These are phyloP conservation scores for Uria aalge DNA, from an alignment of 2,113 vertebrate genomes.

Conservation along the genomic window DNA sequence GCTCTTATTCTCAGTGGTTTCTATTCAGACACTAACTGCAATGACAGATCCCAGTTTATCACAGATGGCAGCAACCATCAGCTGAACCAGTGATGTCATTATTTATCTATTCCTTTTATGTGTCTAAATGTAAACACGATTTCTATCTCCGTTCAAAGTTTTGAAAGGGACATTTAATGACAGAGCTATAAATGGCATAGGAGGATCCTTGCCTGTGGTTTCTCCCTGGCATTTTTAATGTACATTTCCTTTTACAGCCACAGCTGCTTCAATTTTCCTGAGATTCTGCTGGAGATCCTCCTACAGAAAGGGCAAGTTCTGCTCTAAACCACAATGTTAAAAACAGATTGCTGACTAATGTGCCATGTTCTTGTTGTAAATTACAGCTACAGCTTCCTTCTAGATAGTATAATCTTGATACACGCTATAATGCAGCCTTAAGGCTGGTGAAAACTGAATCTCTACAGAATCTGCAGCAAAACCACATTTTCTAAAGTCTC, in stretches of 20 bases:
- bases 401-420: background rate
- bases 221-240: background rate
- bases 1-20: background rate
- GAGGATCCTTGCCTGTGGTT: background rate
- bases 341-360: background rate
- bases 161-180: background rate
- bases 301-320: background rate
- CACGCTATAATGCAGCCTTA: background rate
- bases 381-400: background rate
- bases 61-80: slow-evolving; percentile 1
- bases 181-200: background rate
- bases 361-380: background rate
- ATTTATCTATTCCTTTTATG: background rate
- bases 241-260: background rate
- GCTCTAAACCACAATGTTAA: background rate
- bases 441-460: background rate
- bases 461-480: background rate
- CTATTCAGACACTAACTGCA: background rate
- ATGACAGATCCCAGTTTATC: background rate
- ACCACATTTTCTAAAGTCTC: background rate
- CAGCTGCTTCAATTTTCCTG: background rate
- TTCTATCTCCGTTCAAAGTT: background rate
- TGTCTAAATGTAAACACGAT: background rate
- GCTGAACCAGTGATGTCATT: background rate
- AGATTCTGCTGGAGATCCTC: background rate